A percentile compares a stretch with the other conserved stretches of the same genome.
phyloP scores from a whole-genome alignment of 1,140 invertebrate genomes.

The Nephotettix cincticeps region DNA sequence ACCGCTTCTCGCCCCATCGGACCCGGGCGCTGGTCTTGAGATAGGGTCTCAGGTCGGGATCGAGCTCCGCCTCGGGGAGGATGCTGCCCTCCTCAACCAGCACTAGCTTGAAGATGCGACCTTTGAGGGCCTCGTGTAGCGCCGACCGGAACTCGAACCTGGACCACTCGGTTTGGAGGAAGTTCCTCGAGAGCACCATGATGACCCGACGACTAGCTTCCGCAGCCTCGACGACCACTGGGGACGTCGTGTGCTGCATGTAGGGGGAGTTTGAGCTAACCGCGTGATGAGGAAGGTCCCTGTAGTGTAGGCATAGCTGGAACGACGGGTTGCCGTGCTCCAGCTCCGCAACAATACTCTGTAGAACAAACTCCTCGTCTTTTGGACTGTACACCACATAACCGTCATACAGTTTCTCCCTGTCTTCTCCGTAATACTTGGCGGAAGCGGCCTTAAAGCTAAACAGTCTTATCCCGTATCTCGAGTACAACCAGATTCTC shows the following conservation, averaged over 20 bases:
- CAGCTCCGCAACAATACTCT: conserved; percentile 78
- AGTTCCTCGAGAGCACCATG: conserved; percentile 77
- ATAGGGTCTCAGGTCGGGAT: conserved; percentile 84
- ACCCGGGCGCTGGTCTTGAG: conserved; percentile 79
- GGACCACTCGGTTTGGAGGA: conserved; percentile 84
- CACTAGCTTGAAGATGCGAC: conserved; percentile 79
- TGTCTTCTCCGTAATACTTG: conserved; percentile 63
- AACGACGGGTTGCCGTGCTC: conserved; percentile 73
- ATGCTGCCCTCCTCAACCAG: conserved; percentile 82
- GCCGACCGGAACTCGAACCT: conserved; percentile 80
- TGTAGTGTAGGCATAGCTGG: conserved; percentile 83
- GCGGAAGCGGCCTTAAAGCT: conserved; percentile 50
- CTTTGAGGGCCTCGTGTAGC: conserved; percentile 81
- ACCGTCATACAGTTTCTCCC: conserved; percentile 87
- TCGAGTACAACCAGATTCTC: conserved; percentile 82
- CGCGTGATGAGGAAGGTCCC: conserved; percentile 70
- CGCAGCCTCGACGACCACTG: conserved; percentile 80
- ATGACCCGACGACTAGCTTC: conserved; percentile 80
- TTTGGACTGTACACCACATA: conserved; percentile 92
- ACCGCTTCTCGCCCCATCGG: conserved; percentile 85
- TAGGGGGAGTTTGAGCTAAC: conserved; percentile 54
- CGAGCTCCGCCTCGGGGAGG: conserved; percentile 74
- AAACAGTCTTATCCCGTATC: conserved; percentile 80
- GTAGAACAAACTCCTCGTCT: conserved; percentile 86
- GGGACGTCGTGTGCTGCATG: conserved; percentile 64